A percentile compares a stretch with the other conserved stretches of the same genome.
Evolutionary conservation across 2,797 vertebrate genomes (phyloP).

Genomic region (Menidia menidia): DNA sequence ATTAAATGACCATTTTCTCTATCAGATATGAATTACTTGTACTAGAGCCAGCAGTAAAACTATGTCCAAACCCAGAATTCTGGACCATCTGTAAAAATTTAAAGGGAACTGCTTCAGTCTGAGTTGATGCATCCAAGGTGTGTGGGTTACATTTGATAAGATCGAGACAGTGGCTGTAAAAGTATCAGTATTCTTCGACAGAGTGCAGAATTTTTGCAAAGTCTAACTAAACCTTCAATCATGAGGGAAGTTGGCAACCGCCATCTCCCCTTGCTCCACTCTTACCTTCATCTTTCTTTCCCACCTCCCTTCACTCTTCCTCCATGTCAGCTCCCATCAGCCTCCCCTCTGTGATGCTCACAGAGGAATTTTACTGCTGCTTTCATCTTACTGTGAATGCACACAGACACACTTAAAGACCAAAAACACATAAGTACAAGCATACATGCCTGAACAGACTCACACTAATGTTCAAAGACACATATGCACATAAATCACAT

Average conservation of each 20-base stretch:
- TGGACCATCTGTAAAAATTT: slow-evolving; percentile 62
- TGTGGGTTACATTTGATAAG: slow-evolving; percentile 27
- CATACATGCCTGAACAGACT: slow-evolving; percentile 17
- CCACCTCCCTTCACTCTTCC: slow-evolving; percentile 66
- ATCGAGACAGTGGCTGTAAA: slow-evolving; percentile 45
- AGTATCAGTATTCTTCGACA: slow-evolving; percentile 44
- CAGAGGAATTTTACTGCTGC: slow-evolving; percentile 79
- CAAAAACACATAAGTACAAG: slow-evolving; percentile 26
- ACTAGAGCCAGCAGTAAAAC: slow-evolving; percentile 15
- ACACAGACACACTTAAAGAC: slow-evolving; percentile 27
- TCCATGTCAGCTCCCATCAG: slow-evolving; percentile 73
- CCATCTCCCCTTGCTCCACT: slow-evolving; percentile 27
- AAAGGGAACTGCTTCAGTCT: slow-evolving; percentile 42
- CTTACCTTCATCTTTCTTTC: slow-evolving; percentile 69
- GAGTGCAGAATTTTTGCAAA: slow-evolving; percentile 43
- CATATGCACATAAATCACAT: slow-evolving; percentile 43
- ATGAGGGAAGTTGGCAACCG: slow-evolving; percentile 58
- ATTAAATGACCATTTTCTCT: slow-evolving; percentile 18
- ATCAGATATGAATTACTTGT: slow-evolving; percentile 25
- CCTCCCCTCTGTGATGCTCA: slow-evolving; percentile 72
- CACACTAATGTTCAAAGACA: slow-evolving; percentile 26
- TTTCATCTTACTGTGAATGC: slow-evolving; percentile 58
- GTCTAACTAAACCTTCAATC: slow-evolving; percentile 57
- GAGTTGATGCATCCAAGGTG: slow-evolving; percentile 50
- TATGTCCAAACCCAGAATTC: slow-evolving; percentile 27